Evolutionary conservation across 2,888 invertebrate species (phyloP).

Genomic region (Drosophila putrida): DNA sequence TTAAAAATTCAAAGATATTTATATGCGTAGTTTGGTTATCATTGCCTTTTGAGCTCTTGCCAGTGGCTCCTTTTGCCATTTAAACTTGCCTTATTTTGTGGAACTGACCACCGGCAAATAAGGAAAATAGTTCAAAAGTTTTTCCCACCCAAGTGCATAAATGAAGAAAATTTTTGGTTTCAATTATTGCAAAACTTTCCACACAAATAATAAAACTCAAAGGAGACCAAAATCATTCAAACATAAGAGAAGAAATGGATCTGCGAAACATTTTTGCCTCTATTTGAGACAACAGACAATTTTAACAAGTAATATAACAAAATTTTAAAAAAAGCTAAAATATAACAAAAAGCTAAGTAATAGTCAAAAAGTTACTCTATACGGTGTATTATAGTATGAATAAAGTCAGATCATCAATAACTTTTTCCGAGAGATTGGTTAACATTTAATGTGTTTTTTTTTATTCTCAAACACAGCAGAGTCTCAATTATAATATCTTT

Average conservation of each 20-base stretch:
- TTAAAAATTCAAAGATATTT: constrained; percentile 22
- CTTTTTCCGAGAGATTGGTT: no score
- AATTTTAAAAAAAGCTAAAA: no score
- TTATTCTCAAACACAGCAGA: no score
- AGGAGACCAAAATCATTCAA: constrained; percentile 9
- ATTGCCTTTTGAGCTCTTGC: constrained; percentile 30
- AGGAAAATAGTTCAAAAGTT: constrained; percentile 64
- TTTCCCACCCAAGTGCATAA: constrained; percentile 58
- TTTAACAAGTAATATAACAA: background rate
- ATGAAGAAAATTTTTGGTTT: constrained; percentile 70
- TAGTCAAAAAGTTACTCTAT: background rate
- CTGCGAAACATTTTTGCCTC: constrained; percentile 4
- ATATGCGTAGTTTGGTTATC: constrained; percentile 29
- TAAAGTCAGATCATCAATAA: no score
- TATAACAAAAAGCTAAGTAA: no score
- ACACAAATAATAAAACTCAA: constrained; percentile 53
- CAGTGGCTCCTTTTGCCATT: constrained; percentile 55
- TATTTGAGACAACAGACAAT: background rate
- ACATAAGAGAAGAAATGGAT: background rate
- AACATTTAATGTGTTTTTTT: no score
- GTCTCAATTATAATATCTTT: no score
- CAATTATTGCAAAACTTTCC: constrained; percentile 77
- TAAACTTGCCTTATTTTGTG: constrained; percentile 69
- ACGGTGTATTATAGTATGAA: no score
- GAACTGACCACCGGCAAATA: constrained; percentile 52